Conservation (phyloP, 1,140 invertebrate species). For the Drosophila bifasciata region DNA sequence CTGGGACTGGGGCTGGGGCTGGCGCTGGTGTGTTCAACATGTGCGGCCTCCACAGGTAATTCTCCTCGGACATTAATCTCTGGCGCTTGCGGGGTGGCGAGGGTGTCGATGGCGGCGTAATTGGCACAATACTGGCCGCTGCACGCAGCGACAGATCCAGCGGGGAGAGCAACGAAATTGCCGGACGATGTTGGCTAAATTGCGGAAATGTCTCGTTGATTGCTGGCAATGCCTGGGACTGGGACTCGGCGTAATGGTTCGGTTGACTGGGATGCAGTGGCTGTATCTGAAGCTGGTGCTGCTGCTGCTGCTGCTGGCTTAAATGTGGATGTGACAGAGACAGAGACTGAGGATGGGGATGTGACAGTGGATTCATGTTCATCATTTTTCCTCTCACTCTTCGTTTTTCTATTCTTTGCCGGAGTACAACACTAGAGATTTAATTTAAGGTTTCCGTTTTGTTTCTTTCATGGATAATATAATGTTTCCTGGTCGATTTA, state of each 20-base stretch:
- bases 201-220: slow-evolving; percentile 83
- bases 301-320: slow-evolving; percentile 8
- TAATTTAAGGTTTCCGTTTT: slow-evolving; percentile 16
- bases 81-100: slow-evolving; percentile 85
- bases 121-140: slow-evolving; percentile 84
- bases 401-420: slow-evolving; percentile 12
- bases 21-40: slow-evolving; percentile 65
- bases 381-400: slow-evolving; percentile 40
- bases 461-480: neutral
- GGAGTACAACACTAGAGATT: neutral
- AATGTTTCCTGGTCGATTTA: neutral
- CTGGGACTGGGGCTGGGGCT: slow-evolving; percentile 37
- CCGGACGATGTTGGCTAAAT: slow-evolving; percentile 68
- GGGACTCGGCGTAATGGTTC: slow-evolving; percentile 59
- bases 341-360: slow-evolving; percentile 13
- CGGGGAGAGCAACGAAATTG: slow-evolving; percentile 84
- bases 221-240: slow-evolving; percentile 60
- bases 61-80: slow-evolving; percentile 84
- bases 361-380: slow-evolving; percentile 52
- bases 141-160: slow-evolving; percentile 85
- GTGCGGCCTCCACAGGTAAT: slow-evolving; percentile 85
- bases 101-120: slow-evolving; percentile 87
- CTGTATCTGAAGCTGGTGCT: slow-evolving; percentile 1
- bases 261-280: slow-evolving; percentile 29
- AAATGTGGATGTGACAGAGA: slow-evolving; percentile 21